These are phyloP conservation scores for Buteo buteo DNA, from an alignment of 2,113 vertebrate species.

Conservation along the genomic window DNA sequence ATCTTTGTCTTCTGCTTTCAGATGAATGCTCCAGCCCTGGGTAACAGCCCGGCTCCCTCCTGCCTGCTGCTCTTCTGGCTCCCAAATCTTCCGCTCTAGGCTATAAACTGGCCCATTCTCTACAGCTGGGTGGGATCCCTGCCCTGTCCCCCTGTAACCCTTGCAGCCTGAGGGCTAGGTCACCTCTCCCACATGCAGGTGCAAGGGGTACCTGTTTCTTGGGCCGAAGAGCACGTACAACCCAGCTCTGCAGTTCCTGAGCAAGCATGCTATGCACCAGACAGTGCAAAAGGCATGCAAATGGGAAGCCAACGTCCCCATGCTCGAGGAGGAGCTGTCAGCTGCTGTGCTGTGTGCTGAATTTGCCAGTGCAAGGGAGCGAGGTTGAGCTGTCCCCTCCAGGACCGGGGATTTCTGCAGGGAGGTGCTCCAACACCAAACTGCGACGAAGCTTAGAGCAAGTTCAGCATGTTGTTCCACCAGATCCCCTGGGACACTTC, in stretches of 20 bases:
- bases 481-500: neutral
- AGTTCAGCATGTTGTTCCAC: neutral
- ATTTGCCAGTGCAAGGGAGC: neutral
- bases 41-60: neutral
- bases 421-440: neutral
- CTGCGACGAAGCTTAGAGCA: neutral
- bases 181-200: neutral
- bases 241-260: neutral
- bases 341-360: neutral
- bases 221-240: neutral
- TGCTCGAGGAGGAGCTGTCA: neutral
- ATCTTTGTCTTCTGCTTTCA: neutral
- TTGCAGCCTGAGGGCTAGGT: neutral
- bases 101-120: neutral
- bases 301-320: neutral
- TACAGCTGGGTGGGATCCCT: neutral
- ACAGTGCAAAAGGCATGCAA: neutral
- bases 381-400: rapidly evolving
- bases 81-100: neutral
- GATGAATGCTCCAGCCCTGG: neutral
- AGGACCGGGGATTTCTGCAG: neutral
- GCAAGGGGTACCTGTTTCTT: neutral
- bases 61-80: neutral
- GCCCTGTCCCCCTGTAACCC: no score
- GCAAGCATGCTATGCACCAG: rapidly evolving